These are phyloP conservation scores for Resseliella maxima DNA, from an alignment of 2,888 invertebrate species.

Conservation along the genomic window DNA sequence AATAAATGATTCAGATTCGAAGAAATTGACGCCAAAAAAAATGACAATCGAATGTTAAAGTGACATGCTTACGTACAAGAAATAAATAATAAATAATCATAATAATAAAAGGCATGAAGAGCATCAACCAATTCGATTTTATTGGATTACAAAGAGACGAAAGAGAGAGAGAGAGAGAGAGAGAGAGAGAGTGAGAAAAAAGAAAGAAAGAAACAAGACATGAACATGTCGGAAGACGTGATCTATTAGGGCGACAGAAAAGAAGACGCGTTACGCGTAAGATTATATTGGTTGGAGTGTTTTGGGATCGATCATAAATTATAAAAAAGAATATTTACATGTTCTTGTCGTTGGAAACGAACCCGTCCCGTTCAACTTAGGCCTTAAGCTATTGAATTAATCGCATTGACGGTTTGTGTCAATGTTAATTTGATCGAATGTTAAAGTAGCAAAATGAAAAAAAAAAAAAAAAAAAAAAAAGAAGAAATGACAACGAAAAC, in stretches of 20 bases:
- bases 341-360: not conserved
- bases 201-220: not conserved
- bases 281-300: not conserved
- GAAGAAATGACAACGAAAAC: too few relatives aligned
- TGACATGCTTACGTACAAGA: conserved; percentile 6
- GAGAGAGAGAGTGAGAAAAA: not conserved
- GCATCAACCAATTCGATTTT: not conserved
- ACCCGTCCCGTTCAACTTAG: not conserved
- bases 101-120: conserved; percentile 14
- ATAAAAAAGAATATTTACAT: conserved; percentile 52
- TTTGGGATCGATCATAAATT: conserved; percentile 49
- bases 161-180: not conserved
- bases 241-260: conserved; percentile 44
- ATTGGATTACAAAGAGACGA: too few relatives aligned
- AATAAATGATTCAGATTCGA: not conserved
- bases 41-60: conserved; percentile 25
- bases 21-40: conserved; percentile 44
- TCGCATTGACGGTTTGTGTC: not conserved
- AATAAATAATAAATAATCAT: conserved; percentile 44
- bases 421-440: conserved; percentile 13
- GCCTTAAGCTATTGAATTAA: not conserved
- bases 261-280: conserved; percentile 7
- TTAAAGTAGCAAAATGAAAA: not conserved
- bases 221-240: conserved; percentile 47
- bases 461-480: too few relatives aligned